These are phyloP conservation scores for Australoheros facetus DNA, from an alignment of 2,797 vertebrate species.

Conservation along the genomic window DNA sequence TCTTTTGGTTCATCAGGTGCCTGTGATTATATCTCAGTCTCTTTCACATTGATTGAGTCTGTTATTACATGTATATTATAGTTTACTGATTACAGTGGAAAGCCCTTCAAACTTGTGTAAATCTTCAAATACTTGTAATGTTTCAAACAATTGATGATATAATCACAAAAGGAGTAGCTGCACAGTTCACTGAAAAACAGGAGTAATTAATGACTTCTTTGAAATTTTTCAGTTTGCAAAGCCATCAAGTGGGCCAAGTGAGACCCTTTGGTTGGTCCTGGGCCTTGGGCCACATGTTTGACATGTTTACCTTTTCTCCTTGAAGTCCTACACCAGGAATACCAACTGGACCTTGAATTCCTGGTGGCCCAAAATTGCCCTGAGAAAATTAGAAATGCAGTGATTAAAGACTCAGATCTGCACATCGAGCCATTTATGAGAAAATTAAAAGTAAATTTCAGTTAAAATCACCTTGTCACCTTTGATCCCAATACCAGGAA, in stretches of 20 bases:
- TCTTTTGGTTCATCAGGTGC: not conserved
- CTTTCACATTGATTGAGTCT: not conserved
- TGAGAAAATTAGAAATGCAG: constrained; percentile 43
- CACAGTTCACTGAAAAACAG: not conserved
- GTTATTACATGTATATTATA: not conserved
- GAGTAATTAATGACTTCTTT: not conserved
- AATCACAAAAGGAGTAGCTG: not conserved
- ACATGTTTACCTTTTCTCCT: constrained; percentile 82
- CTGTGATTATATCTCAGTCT: too few species aligned
- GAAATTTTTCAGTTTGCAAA: rapidly evolving
- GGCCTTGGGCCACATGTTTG: not conserved
- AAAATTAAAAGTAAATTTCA: not conserved
- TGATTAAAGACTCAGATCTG: not conserved
- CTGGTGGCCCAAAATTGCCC: constrained; percentile 82
- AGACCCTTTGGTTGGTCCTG: not conserved
- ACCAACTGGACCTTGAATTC: constrained; percentile 80
- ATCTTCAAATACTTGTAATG: not conserved
- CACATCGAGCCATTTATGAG: rapidly evolving
- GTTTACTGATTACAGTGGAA: not conserved
- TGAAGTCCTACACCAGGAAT: constrained; percentile 80
- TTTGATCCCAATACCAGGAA: constrained; percentile 80
- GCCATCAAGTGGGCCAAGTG: not conserved
- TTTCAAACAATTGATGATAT: not conserved
- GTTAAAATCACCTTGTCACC: constrained; percentile 85
- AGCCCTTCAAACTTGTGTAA: not conserved